These are phyloP conservation scores for Scaptomyza flava DNA, from an alignment of 2,888 invertebrate genomes.

Conservation along the genomic window DNA sequence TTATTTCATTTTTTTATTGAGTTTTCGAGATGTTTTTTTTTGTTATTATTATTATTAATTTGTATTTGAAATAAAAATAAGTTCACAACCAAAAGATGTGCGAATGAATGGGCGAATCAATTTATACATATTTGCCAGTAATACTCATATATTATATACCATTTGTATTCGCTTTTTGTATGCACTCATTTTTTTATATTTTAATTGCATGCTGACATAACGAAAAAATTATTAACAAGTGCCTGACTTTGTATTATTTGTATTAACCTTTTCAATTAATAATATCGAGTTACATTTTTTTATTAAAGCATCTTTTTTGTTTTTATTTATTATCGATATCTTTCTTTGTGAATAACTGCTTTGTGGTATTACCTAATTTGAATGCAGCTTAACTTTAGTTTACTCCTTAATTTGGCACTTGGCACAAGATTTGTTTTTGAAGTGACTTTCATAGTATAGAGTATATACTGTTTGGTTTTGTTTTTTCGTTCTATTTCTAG, in stretches of 20 bases:
- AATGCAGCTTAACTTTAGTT: conserved; percentile 16
- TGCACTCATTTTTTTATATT: conserved; percentile 42
- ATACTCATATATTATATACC: conserved; percentile 22
- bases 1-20: conserved; percentile 34
- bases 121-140: conserved; percentile 58
- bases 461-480: background rate
- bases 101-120: conserved; percentile 72
- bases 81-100: conserved; percentile 73
- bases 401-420: conserved; percentile 28
- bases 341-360: conserved; percentile 4
- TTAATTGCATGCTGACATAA: conserved; percentile 67
- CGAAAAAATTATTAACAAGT: conserved; percentile 67
- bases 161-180: conserved; percentile 37
- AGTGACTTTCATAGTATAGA: no score
- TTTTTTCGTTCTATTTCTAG: conserved; percentile 46
- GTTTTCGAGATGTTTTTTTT: conserved; percentile 36
- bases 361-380: conserved; percentile 13
- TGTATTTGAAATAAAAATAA: conserved; percentile 50
- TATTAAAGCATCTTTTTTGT: conserved; percentile 39
- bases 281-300: conserved; percentile 54
- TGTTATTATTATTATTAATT: conserved; percentile 23
- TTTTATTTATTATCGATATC: conserved; percentile 2
- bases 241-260: conserved; percentile 40
- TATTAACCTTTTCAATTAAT: conserved; percentile 45
- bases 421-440: conserved; percentile 4